phyloP scores from a whole-genome alignment of 2,113 vertebrate species.

The Nipponia nippon region DNA sequence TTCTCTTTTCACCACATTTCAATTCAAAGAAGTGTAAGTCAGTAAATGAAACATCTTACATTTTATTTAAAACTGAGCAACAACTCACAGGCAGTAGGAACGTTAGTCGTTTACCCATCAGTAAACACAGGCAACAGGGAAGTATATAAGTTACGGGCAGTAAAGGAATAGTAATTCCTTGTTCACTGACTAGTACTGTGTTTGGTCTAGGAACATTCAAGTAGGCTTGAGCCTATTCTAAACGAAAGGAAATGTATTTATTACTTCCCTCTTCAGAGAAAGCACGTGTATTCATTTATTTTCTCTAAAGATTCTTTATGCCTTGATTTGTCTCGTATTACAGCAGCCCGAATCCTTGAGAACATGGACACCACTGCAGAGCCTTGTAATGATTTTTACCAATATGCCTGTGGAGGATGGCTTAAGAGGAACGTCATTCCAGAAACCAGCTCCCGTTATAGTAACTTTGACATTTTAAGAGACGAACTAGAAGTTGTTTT shows the following conservation, averaged over 20 bases:
- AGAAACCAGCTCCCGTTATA: conserved; percentile 90
- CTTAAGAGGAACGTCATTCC: conserved; percentile 92
- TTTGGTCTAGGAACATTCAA: not conserved
- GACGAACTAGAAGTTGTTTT: conserved; percentile 90
- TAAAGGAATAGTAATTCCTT: not conserved
- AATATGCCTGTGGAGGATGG: conserved; percentile 94
- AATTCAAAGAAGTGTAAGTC: not conserved
- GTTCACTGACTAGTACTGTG: not conserved
- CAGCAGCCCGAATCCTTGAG: conserved; percentile 90
- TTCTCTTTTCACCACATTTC: not conserved
- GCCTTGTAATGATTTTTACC: conserved; percentile 91
- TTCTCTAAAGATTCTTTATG: not conserved
- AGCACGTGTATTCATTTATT: no score
- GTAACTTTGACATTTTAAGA: conserved; percentile 92
- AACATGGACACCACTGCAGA: conserved; percentile 86
- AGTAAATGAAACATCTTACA: not conserved
- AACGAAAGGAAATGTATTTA: not conserved
- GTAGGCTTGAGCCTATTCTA: not conserved
- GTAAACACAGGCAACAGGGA: not conserved
- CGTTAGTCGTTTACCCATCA: not conserved
- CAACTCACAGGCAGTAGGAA: not conserved
- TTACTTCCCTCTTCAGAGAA: not conserved
- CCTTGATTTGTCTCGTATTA: not conserved
- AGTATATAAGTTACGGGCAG: not conserved
- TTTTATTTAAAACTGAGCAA: not conserved